Percentiles rank a stretch among this genome's conserved stretches.
These are phyloP conservation scores for Drosophila burlai DNA, from an alignment of 1,140 invertebrate species.

Conservation along the genomic window DNA sequence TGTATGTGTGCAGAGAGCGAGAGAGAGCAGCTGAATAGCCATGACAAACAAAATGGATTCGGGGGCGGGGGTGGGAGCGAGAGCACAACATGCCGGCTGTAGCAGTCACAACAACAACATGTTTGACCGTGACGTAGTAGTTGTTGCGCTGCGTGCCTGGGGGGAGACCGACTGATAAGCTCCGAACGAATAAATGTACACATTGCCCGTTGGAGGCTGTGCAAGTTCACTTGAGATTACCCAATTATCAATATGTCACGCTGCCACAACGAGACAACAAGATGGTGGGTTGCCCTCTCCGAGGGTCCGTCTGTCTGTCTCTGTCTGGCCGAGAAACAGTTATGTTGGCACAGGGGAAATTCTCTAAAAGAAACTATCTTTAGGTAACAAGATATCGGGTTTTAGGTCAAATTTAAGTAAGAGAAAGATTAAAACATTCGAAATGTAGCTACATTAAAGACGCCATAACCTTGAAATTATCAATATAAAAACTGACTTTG, in stretches of 20 bases:
- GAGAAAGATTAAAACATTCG: background rate
- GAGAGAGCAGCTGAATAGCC: slow-evolving; percentile 16
- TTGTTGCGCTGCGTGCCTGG: slow-evolving; percentile 63
- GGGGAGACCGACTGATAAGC: slow-evolving; percentile 26
- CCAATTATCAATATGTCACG: slow-evolving; percentile 58
- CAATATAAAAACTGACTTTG: background rate
- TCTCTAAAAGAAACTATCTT: background rate
- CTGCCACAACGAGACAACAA: slow-evolving; percentile 38
- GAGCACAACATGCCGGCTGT: slow-evolving; percentile 59
- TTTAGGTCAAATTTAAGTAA: background rate
- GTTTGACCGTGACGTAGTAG: slow-evolving; percentile 59
- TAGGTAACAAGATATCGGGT: background rate
- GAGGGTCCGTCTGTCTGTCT: slow-evolving; percentile 18
- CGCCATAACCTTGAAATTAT: background rate
- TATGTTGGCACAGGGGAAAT: slow-evolving; percentile 30
- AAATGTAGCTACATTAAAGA: background rate
- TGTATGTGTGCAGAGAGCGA: slow-evolving; percentile 54
- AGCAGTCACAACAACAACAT: slow-evolving; percentile 56
- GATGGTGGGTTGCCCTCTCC: slow-evolving; percentile 23
- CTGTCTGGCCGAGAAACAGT: slow-evolving; percentile 33
- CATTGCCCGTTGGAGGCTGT: slow-evolving; percentile 32
- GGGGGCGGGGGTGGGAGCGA: background rate
- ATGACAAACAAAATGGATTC: slow-evolving; percentile 56
- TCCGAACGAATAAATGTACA: slow-evolving; percentile 22
- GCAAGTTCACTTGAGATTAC: slow-evolving; percentile 49